These are phyloP conservation scores for Drosophila baimaii DNA, from an alignment of 1,140 invertebrate genomes.

Conservation along the genomic window DNA sequence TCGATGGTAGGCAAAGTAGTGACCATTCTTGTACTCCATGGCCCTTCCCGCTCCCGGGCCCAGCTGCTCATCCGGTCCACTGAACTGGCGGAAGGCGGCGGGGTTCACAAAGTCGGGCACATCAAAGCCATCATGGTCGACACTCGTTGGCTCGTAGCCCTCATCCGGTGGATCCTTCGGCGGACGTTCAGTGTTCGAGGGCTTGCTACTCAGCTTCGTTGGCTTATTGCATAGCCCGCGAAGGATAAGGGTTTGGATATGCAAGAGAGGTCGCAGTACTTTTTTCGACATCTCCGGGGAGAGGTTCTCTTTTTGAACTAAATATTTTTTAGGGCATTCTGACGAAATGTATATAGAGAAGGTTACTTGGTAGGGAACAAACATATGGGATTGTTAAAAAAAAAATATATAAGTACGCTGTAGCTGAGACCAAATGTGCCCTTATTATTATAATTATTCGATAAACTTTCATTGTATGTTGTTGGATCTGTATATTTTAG, in stretches of 20 bases:
- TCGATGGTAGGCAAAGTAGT: constrained; percentile 74
- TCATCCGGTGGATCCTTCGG: constrained; percentile 73
- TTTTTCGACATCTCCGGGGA: constrained; percentile 17
- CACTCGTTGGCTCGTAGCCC: constrained; percentile 42
- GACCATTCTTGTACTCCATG: constrained; percentile 62
- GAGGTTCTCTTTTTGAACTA: background rate
- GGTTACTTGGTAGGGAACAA: background rate
- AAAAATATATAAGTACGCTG: too few relatives aligned
- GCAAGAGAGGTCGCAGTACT: background rate
- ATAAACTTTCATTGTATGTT: too few relatives aligned
- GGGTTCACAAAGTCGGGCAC: constrained; percentile 42
- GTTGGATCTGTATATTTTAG: too few relatives aligned
- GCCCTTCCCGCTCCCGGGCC: constrained; percentile 65
- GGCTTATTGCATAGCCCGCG: background rate
- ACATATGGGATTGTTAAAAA: too few relatives aligned
- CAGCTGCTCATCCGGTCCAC: constrained; percentile 47
- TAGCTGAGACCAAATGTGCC: too few relatives aligned
- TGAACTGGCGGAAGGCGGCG: constrained; percentile 58
- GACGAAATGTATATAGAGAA: background rate
- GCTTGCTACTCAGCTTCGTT: constrained; percentile 22
- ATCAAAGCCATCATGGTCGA: constrained; percentile 54
- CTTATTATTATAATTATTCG: too few relatives aligned
- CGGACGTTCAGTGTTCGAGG: constrained; percentile 63
- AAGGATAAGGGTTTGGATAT: background rate
- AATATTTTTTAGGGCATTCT: background rate